Evolutionary conservation across 2,888 invertebrate species (phyloP).

Genomic region (Scaptomyza parva): DNA sequence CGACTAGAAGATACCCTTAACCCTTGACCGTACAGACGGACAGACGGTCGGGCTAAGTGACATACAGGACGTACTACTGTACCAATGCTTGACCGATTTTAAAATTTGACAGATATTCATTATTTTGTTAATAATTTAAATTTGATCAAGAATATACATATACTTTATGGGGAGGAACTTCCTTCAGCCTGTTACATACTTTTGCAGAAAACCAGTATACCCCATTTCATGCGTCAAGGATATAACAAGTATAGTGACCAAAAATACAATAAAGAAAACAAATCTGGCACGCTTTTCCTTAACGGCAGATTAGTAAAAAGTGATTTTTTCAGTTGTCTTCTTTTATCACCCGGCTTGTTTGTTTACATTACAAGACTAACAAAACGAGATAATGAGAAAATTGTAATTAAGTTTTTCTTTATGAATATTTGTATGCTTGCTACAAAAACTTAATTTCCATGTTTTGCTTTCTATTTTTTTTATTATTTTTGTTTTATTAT

Average conservation of each 20-base stretch:
- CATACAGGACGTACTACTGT: too few relatives aligned
- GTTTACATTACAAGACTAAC: slow-evolving; percentile 42
- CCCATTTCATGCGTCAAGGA: too few relatives aligned
- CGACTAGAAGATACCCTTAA: too few relatives aligned
- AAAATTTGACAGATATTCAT: too few relatives aligned
- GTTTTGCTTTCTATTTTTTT: slow-evolving; percentile 45
- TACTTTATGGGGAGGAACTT: too few relatives aligned
- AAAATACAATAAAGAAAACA: slow-evolving; percentile 6
- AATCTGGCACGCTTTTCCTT: slow-evolving; percentile 21
- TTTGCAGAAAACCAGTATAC: too few relatives aligned
- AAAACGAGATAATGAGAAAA: slow-evolving; percentile 5
- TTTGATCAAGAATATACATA: too few relatives aligned
- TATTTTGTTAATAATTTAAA: too few relatives aligned
- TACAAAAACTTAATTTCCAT: slow-evolving; percentile 21
- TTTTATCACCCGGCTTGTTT: slow-evolving; percentile 47
- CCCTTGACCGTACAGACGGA: too few relatives aligned
- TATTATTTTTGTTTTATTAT: slow-evolving; percentile 29
- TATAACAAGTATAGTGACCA: slow-evolving; percentile 20
- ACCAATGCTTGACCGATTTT: too few relatives aligned
- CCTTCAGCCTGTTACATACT: too few relatives aligned
- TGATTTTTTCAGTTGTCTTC: slow-evolving; percentile 8
- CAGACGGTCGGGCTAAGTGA: too few relatives aligned
- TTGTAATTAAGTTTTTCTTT: slow-evolving; percentile 38
- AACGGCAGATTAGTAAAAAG: slow-evolving; percentile 13
- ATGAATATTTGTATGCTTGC: slow-evolving; percentile 22